Base-by-base conservation (phyloP, 1,140 invertebrate species). In the Neodiprion virginianus region DNA sequence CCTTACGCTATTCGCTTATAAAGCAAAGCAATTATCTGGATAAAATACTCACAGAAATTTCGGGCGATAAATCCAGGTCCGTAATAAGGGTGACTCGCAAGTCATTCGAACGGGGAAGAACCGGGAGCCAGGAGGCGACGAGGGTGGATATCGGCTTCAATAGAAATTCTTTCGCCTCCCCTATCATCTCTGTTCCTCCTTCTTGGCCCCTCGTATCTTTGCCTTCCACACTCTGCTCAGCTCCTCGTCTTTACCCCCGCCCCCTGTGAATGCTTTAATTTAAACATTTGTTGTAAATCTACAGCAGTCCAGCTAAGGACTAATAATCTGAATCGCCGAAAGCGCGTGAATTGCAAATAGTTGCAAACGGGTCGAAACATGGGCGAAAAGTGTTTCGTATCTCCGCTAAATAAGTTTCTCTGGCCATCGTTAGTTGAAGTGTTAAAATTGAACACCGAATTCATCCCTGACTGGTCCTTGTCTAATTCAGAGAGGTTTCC, bases 81-180 rank as follows among this genome's bases (percentile, higher is more conserved):
- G 82, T 84, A 84, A 84, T 84, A 84, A 84, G 82, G 82, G 82
- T 82, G 82, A 83, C 79, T 84, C 79, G 79, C 82, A 80, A 84
- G 82, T 84, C 82, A 84, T 84, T 84, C 83, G 82, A 80, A 67
- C 75, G 74, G 69, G 73, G 53, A 40, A 17, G 11, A 61, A 61
- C 53, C 53, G 53, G 5, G 8, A 61, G 53, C 5, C 53, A 12
- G 8, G 28, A 61, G 74, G 77, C 74, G 47, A 72, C 69, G 75
- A 71, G 79, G 77, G 68, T 79, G 75, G 73, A 74, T 78, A 83
- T 79, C 74, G 79, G 82, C 81, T 84, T 84, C 82, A 84, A 84
- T 84, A 84, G 80, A 84, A 84, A 84, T 84, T 84, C 82, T 84
- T 84, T 84, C 78, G 69, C 68, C 76, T 68, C 74, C 71, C 65